Percentiles rank a stretch among this genome's conserved stretches.
Conservation (phyloP, 2,113 vertebrate species). For the human (Homo sapiens) region DNA sequence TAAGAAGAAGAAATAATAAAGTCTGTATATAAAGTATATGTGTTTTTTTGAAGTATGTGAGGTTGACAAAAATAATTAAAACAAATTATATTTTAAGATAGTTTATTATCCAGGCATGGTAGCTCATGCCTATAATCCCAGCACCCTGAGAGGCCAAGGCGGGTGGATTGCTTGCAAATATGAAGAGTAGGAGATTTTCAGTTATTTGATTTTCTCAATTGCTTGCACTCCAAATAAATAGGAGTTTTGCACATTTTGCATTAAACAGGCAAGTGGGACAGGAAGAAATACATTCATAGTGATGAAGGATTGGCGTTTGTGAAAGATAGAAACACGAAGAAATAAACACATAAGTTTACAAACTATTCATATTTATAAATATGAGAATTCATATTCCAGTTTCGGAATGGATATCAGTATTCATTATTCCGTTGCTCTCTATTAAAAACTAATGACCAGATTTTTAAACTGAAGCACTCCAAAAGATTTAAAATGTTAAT, state of each 20-base stretch:
- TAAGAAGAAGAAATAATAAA: neutral
- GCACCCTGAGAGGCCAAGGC: too few relatives aligned
- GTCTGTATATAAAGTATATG: neutral
- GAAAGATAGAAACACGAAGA: neutral
- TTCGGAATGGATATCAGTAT: neutral
- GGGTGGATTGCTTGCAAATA: neutral
- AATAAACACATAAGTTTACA: neutral
- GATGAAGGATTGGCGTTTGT: constrained; percentile 23
- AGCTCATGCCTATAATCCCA: too few relatives aligned
- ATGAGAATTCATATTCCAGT: neutral
- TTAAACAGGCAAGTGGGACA: neutral
- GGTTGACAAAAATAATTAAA: constrained; percentile 10
- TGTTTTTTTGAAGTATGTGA: constrained; percentile 28
- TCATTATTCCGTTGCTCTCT: neutral
- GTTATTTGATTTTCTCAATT: constrained; percentile 14
- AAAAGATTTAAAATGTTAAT: constrained; percentile 2
- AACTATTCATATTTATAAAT: neutral
- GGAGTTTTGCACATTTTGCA: constrained; percentile 19
- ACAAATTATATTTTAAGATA: neutral
- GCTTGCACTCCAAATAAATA: neutral
- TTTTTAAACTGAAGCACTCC: neutral
- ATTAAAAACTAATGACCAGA: neutral
- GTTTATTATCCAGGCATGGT: too few relatives aligned
- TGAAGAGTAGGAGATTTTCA: neutral
- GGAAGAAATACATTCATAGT: neutral